phyloP scores from a whole-genome alignment of 2,113 vertebrate genomes.

The Mionectes macconnelli region DNA sequence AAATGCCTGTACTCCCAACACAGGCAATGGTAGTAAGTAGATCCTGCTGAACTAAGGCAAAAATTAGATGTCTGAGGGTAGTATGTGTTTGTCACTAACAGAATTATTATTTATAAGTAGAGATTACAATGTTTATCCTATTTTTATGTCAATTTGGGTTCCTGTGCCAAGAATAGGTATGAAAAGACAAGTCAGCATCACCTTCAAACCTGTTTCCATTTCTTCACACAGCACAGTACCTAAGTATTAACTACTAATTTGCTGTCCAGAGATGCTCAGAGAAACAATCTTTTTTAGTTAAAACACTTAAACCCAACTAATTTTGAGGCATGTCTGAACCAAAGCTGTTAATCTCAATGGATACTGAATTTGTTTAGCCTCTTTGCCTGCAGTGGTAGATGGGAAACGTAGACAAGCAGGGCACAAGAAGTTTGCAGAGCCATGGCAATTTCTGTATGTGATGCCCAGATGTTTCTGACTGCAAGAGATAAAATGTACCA shows the following conservation, averaged over 20 bases:
- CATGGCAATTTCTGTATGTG: rapidly evolving
- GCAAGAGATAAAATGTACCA: neutral
- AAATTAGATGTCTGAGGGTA: neutral
- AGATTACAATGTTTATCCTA: neutral
- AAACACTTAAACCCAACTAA: neutral
- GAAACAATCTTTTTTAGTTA: neutral
- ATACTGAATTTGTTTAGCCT: neutral
- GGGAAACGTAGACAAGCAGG: neutral
- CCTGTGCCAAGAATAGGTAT: neutral
- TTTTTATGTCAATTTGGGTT: neutral
- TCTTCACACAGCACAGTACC: neutral
- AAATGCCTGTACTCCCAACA: neutral
- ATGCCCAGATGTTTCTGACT: neutral
- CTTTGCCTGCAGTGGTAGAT: neutral
- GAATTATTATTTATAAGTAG: neutral
- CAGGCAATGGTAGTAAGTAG: neutral
- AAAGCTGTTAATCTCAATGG: neutral
- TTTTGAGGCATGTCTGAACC: neutral
- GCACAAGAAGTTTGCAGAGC: neutral
- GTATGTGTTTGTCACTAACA: neutral
- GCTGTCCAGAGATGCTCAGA: neutral
- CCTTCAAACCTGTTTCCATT: neutral
- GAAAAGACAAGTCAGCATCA: neutral
- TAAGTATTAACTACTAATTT: neutral
- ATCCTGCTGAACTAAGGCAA: neutral